phyloP scores from a whole-genome alignment of 2,888 invertebrate genomes.

The Torymus aiolomorphi region DNA sequence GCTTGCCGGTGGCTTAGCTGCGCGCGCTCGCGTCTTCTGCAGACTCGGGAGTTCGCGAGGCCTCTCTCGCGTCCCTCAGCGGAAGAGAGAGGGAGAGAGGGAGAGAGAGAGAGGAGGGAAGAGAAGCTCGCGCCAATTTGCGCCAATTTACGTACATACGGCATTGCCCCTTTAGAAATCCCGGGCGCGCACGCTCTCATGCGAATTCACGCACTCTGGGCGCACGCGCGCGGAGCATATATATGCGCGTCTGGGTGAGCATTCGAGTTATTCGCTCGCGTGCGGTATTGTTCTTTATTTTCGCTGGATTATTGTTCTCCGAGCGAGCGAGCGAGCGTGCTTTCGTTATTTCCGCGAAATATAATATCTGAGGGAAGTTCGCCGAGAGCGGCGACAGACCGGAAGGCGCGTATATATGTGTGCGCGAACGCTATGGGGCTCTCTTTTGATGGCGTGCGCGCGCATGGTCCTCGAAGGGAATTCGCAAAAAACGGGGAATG shows the following conservation, averaged over 20 bases:
- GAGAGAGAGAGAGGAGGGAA: slow-evolving; percentile 51
- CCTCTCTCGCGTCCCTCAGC: slow-evolving; percentile 45
- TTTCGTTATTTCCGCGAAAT: slow-evolving; percentile 18
- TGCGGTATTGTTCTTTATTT: slow-evolving; percentile 48
- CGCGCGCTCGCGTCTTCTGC: slow-evolving; percentile 64
- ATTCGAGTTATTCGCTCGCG: slow-evolving; percentile 1
- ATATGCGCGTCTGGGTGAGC: not conserved
- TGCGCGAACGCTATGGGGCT: too few relatives aligned
- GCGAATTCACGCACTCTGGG: slow-evolving; percentile 54
- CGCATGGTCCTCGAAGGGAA: too few relatives aligned
- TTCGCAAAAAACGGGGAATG: too few relatives aligned
- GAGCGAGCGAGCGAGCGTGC: not conserved
- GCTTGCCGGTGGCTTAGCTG: slow-evolving; percentile 74
- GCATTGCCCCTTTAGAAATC: slow-evolving; percentile 72
- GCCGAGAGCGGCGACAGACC: too few relatives aligned
- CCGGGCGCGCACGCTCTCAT: slow-evolving; percentile 56
- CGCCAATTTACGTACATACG: slow-evolving; percentile 72
- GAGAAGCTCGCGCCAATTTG: slow-evolving; percentile 72
- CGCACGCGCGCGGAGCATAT: slow-evolving; percentile 34
- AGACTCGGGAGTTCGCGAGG: slow-evolving; percentile 57
- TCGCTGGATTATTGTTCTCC: slow-evolving; percentile 39
- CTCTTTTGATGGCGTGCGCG: too few relatives aligned
- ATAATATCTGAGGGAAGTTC: slow-evolving; percentile 1
- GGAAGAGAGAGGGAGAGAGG: slow-evolving; percentile 29
- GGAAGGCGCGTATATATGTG: too few relatives aligned